These are phyloP conservation scores for Orchestes rusci DNA, from an alignment of 2,888 invertebrate species.

Conservation along the genomic window DNA sequence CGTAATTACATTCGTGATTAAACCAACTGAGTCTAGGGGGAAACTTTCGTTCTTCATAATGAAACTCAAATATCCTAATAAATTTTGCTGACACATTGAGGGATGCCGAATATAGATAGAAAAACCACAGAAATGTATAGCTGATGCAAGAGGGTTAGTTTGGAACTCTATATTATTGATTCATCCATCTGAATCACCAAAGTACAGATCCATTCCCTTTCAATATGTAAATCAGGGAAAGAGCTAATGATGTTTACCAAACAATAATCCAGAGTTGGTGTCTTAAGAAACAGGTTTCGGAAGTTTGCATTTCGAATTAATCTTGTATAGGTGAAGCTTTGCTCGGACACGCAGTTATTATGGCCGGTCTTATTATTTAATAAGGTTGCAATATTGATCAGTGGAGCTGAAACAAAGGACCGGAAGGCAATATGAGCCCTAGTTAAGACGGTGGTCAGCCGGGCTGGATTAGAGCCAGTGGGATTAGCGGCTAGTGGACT, in stretches of 20 bases:
- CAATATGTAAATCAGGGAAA: too few species aligned
- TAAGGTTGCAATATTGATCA: slow-evolving; percentile 48
- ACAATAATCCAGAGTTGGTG: neutral
- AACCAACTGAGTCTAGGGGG: too few species aligned
- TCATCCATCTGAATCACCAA: too few species aligned
- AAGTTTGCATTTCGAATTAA: slow-evolving; percentile 19
- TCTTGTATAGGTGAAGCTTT: slow-evolving; percentile 21
- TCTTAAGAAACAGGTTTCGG: slow-evolving; percentile 16
- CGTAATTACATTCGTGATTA: too few species aligned
- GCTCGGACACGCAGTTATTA: slow-evolving; percentile 33
- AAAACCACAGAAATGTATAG: too few species aligned
- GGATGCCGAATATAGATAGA: too few species aligned
- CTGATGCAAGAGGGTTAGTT: too few species aligned
- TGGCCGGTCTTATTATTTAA: slow-evolving; percentile 42
- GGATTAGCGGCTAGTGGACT: slow-evolving; percentile 47
- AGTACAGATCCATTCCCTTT: too few species aligned
- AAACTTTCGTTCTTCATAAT: too few species aligned
- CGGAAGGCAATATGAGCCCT: slow-evolving; percentile 46
- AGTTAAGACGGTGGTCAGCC: slow-evolving; percentile 48
- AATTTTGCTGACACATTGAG: too few species aligned
- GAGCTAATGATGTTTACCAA: neutral
- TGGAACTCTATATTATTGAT: too few species aligned
- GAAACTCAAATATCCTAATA: too few species aligned
- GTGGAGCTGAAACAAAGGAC: slow-evolving; percentile 42
- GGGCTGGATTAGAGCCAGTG: slow-evolving; percentile 45